Base-by-base conservation (phyloP, 2,113 vertebrate genomes). In the Acrocephalus arundinaceus region DNA sequence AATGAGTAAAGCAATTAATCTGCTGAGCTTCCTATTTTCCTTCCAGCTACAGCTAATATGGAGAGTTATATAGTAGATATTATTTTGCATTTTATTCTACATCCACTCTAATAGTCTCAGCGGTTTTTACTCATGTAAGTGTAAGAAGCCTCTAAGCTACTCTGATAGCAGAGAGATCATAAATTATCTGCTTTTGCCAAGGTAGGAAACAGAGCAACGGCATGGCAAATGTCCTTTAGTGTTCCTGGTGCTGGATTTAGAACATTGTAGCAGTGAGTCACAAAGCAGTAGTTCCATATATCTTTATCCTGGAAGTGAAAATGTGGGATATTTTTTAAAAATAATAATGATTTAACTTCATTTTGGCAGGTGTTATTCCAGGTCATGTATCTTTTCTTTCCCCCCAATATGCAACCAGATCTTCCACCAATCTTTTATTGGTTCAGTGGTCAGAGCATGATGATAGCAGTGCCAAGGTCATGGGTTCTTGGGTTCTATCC, bases 21-120 rank as follows among this genome's bases (percentile, higher is more conserved):
- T 94, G 28, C 41, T 41, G 41, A 90, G 73, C 35, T 24, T 88
- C 33, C 33, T 67, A 7, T 91, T 88, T 93, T 90, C 39, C 75
- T 93, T 88, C 59, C 55, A 92, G 79, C 51, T 55, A 55, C 62
- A 65, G 35, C 55, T 80, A 71, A 71, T 57, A 37, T 17, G n/a
- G 23, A 66, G 39, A 82, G 37, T 70, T 87, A 22, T 22, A 18
- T 22, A 68, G 52, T n/a, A 58, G 81, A 58, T 49, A 14, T 37
- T 37, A 55, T 81, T 84, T 96, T 92, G 65, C 49, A 59, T 86
- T 94, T 88, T 72, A 82, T 91, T 93, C 33, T 91, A 39, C 35
- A 16, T 70, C 15, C 15, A 4, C 18, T 66, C 11, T 20, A 68
- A 77, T 31, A 79, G 17, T 81, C 72, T 72, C 5, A 7, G 41